Base-by-base conservation (phyloP, 2,888 invertebrate genomes). In the Drepana falcataria region DNA sequence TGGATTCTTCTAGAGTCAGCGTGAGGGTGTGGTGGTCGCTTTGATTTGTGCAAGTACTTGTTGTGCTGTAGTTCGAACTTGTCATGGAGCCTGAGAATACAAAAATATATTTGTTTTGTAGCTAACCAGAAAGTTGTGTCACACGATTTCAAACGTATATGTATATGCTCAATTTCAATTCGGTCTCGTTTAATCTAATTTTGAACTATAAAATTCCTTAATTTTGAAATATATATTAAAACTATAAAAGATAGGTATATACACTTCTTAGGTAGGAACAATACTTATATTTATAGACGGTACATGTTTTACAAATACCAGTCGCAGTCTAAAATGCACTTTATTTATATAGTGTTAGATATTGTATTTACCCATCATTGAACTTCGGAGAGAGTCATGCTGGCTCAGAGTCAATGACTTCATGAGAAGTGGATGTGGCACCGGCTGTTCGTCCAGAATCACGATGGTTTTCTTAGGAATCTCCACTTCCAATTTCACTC, bases 1-100 rank as follows among this genome's bases (percentile, higher is more conserved):
- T 95, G 2, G 94, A 93, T 74, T 95, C 95, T 69, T 95, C 95
- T 47, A 95, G 92, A 0, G 94, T 94, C 3, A 95, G 87, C 1
- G 94, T 89, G 2, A 94, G 88, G 55, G 87, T 92, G 72, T 92
- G 90, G 60, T 88, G 90, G 37, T 87, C 88, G 69, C 89, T 89
- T 59, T 85, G 85, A 64, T 91, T 89, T 69, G 91, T 91, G 78
- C 89, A 89, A 34, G 90, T 90, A 59, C 91, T 91, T 7, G 88
- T 90, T 49, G 89, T 90, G 64, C 91, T 91, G 76, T 90, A 91
- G 78, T 91, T 91, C 44, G 91, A 91, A 69, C 91, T 88, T 47
- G 91, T 85, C 91, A 91, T 91, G 61, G 91, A 91, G 63, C 87
- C 91, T 91, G 72, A 2, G 59, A 64, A 55, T 55, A 48, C 55